These are phyloP conservation scores for Craniophora ligustri DNA, from an alignment of 2,888 invertebrate genomes.

Conservation along the genomic window DNA sequence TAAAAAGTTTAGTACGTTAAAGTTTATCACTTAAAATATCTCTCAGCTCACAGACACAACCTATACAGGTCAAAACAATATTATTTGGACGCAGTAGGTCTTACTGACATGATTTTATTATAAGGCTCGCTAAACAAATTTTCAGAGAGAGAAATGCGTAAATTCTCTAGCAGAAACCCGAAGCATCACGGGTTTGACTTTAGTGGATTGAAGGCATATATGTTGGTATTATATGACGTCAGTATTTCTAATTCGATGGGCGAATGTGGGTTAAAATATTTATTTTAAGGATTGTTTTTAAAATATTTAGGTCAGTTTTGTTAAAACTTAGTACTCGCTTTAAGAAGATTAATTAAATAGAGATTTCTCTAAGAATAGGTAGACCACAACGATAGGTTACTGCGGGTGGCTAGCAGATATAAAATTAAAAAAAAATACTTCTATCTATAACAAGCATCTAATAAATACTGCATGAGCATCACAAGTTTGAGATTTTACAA, in stretches of 20 bases:
- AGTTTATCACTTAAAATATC: conserved; percentile 5
- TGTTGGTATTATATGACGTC: conserved; percentile 26
- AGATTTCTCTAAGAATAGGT: too few species aligned
- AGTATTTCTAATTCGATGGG: conserved; percentile 18
- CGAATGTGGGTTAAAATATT: not conserved
- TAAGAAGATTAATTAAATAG: not conserved
- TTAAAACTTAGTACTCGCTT: not conserved
- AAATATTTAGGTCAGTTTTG: not conserved
- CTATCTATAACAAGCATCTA: too few species aligned
- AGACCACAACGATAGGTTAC: too few species aligned
- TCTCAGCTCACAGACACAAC: conserved; percentile 6
- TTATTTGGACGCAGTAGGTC: conserved; percentile 33
- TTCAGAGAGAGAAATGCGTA: conserved; percentile 38
- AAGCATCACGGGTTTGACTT: conserved; percentile 14
- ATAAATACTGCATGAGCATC: too few species aligned
- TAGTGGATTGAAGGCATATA: conserved; percentile 33
- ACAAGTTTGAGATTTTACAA: too few species aligned
- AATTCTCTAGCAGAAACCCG: conserved; percentile 34
- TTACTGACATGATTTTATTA: conserved; percentile 44
- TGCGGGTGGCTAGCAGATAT: too few species aligned
- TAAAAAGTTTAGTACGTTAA: not conserved
- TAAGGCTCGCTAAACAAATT: conserved; percentile 44
- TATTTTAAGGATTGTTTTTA: not conserved
- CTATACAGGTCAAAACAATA: conserved; percentile 37
- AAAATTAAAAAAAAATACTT: too few species aligned